Evolutionary conservation across 2,113 vertebrate species (phyloP).

Genomic region (Lucifuga dentata): DNA sequence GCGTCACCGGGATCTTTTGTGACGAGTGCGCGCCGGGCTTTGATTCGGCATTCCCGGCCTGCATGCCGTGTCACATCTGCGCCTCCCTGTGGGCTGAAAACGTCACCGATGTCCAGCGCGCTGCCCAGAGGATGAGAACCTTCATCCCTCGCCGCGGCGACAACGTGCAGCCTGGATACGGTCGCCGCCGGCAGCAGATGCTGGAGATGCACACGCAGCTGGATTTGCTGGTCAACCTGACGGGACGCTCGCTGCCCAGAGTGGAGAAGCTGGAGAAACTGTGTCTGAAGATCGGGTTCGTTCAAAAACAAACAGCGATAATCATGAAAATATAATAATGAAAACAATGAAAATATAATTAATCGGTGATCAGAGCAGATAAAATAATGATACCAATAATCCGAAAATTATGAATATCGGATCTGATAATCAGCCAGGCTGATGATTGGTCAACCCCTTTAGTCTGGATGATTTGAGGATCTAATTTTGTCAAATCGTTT

Average conservation of each 20-base stretch:
- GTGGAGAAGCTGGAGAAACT: conserved; percentile 77
- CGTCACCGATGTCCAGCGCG: conserved; percentile 75
- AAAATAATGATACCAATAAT: too few relatives aligned
- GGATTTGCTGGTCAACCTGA: conserved; percentile 70
- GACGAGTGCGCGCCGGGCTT: conserved; percentile 80
- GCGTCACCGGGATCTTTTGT: conserved; percentile 82
- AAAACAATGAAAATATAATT: too few relatives aligned
- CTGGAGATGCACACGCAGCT: conserved; percentile 75
- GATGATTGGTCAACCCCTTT: too few relatives aligned
- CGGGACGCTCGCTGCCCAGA: conserved; percentile 57
- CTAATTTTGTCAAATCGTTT: too few relatives aligned
- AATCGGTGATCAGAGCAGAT: too few relatives aligned
- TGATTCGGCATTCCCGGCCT: conserved; percentile 83
- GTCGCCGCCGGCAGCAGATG: conserved; percentile 68
- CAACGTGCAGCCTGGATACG: conserved; percentile 38
- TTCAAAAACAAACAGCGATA: too few relatives aligned
- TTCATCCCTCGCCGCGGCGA: conserved; percentile 38
- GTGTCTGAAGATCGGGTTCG: conserved; percentile 77
- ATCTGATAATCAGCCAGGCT: too few relatives aligned
- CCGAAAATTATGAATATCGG: too few relatives aligned
- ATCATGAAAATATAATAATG: too few relatives aligned
- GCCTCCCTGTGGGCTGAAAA: conserved; percentile 80
- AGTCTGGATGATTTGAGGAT: too few relatives aligned
- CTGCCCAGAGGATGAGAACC: conserved; percentile 71
- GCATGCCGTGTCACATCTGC: conserved; percentile 85